These are phyloP conservation scores for Emmelina monodactyla DNA, from an alignment of 2,888 invertebrate genomes.

Conservation along the genomic window DNA sequence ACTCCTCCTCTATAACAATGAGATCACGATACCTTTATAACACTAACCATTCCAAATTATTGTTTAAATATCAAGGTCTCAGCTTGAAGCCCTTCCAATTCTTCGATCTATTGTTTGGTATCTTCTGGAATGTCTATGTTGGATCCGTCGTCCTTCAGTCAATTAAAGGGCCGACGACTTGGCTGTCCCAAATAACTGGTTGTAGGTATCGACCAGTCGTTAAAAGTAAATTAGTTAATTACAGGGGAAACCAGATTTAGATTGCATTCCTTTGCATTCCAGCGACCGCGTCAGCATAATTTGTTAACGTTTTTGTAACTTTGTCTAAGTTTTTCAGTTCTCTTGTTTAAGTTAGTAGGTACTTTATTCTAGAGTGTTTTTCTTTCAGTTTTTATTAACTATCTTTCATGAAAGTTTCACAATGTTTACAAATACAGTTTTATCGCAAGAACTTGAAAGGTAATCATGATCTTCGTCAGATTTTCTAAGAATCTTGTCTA, in stretches of 20 bases:
- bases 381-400: conserved; percentile 46
- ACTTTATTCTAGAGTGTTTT: conserved; percentile 34
- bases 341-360: too few species aligned
- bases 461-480: too few species aligned
- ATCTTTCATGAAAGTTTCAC: too few species aligned
- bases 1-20: not conserved
- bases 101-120: too few species aligned
- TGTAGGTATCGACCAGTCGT: conserved; percentile 27
- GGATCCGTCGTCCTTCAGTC: conserved; percentile 44
- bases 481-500: too few species aligned
- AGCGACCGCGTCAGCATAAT: too few species aligned
- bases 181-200: conserved; percentile 37
- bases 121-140: too few species aligned
- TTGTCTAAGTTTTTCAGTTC: too few species aligned
- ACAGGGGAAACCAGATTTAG: conserved; percentile 19
- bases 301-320: too few species aligned
- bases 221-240: conserved; percentile 46
- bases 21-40: conserved; percentile 3
- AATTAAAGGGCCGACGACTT: conserved; percentile 44
- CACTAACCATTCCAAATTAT: conserved; percentile 2
- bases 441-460: too few species aligned
- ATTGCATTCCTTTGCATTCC: conserved; percentile 16
- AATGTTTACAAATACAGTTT: too few species aligned
- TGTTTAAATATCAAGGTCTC: conserved; percentile 13
- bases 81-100: too few species aligned